Base-by-base conservation (phyloP, 2,113 vertebrate species). In the Cochlearius cochlearius region DNA sequence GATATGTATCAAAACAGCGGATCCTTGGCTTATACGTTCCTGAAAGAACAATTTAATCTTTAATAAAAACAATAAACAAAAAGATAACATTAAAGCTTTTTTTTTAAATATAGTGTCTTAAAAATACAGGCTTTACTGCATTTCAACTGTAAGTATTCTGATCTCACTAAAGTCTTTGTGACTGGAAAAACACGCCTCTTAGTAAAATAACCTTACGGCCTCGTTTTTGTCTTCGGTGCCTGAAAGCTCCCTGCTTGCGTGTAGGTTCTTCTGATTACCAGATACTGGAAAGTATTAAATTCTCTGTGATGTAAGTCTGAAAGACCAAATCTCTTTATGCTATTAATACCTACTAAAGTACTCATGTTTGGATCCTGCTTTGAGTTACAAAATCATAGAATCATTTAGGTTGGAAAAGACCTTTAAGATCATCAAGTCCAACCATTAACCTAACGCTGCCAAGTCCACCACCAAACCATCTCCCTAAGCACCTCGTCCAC, bases 1-100 rank as follows among this genome's bases (percentile, higher is more conserved):
- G 99, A 93, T 99, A 99, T 18, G 99, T 99, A 97, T 99, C 99
- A 38, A 98, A 99, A 95, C 99, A 99, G 78, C 99, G 99, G 82
- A 99, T 94, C 91, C 99, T 98, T 64, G 99, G 99, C 95, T 99
- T 99, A 76, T 99, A 99, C 5, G 99, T 99, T 80, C 99, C 99
- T 99, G 76, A 69, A 96, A 98, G 30, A 96, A 91, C 27, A 97
- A 94, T 59, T 45, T 17, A 9, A 86, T 79, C 7, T 79, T 84
- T 83, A 80, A 56, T 38, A 13, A 76, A 88, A 67, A 63, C 17
- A 7, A 4, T 36, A 32, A 53, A 76, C 11, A 47, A 83, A 72
- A 74, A 52, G 6, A 47, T 50, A 92, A 66, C 7, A 63, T 2
- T 15, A 92, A 67, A 77, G 10, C 15, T 62, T n/a, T 13, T 29